These are phyloP conservation scores for Anoplolepis gracilipes DNA, from an alignment of 1,140 invertebrate genomes.

Conservation along the genomic window DNA sequence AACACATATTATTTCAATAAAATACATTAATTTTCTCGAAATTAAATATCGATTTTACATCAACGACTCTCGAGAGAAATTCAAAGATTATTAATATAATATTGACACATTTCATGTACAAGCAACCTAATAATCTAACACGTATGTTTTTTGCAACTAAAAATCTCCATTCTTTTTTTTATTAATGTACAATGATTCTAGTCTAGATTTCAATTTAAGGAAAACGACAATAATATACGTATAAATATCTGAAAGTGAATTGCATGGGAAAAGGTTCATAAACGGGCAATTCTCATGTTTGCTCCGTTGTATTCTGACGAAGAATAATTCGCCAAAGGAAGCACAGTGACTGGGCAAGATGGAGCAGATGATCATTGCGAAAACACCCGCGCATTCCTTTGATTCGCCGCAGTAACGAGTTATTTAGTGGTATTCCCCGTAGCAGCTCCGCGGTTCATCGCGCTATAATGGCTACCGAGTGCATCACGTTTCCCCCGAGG, in stretches of 20 bases:
- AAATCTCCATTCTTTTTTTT: neutral
- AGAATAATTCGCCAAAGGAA: conserved; percentile 55
- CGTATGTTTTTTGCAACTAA: neutral
- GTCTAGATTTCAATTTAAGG: neutral
- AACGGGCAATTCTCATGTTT: conserved; percentile 21
- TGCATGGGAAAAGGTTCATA: conserved; percentile 6
- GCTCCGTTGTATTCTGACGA: conserved; percentile 24
- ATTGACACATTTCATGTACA: neutral
- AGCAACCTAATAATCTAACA: neutral
- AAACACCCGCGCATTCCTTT: conserved; percentile 55
- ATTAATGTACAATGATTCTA: neutral
- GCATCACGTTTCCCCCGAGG: conserved; percentile 60
- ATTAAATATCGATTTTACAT: conserved; percentile 34
- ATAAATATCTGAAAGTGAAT: neutral
- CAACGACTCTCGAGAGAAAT: neutral
- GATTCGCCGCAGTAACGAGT: conserved; percentile 60
- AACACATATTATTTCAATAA: conserved; percentile 31
- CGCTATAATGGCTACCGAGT: conserved; percentile 61
- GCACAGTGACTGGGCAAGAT: conserved; percentile 49
- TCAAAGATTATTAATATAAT: conserved; percentile 5
- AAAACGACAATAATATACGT: too few relatives aligned
- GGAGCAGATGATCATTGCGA: conserved; percentile 48
- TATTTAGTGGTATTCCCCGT: conserved; percentile 57
- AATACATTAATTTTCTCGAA: conserved; percentile 44
- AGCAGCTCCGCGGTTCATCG: conserved; percentile 57